Conservation (phyloP, 2,113 vertebrate genomes). For the Paramormyrops kingsleyae region DNA sequence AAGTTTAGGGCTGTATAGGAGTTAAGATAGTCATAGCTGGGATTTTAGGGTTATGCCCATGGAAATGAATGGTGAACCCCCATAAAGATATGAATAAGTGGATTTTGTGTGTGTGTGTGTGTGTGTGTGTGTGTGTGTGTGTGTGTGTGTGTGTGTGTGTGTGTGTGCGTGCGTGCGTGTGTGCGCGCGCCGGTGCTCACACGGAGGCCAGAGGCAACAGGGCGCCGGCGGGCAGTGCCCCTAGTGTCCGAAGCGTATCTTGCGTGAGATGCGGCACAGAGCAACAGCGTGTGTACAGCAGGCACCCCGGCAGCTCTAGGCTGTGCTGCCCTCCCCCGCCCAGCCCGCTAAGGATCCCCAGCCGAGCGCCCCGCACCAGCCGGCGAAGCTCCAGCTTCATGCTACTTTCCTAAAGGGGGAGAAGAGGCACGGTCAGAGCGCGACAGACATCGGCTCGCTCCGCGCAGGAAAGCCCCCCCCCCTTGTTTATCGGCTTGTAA, state of each 20-base stretch:
- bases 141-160: neutral
- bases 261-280: conserved; percentile 81
- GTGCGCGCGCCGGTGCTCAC: conserved; percentile 50
- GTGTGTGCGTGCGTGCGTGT: neutral
- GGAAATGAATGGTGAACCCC: neutral
- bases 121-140: too few species aligned
- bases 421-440: neutral
- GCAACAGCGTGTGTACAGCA: conserved; percentile 80
- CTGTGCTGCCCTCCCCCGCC: conserved; percentile 56
- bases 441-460: neutral
- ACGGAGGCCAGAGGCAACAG: conserved; percentile 73
- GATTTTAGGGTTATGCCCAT: neutral
- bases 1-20: neutral
- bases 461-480: neutral
- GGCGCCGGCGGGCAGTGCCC: conserved; percentile 65
- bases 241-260: conserved; percentile 68
- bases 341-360: conserved; percentile 69
- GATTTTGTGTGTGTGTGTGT: neutral
- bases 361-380: conserved; percentile 63
- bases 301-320: conserved; percentile 77
- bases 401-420: conserved; percentile 22
- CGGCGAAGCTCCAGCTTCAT: conserved; percentile 74
- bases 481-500: neutral
- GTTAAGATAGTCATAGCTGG: neutral
- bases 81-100: neutral